A percentile compares a stretch with the other conserved stretches of the same genome.
phyloP scores from a whole-genome alignment of 2,113 vertebrate genomes.

The Protobothrops mucrosquamatus region DNA sequence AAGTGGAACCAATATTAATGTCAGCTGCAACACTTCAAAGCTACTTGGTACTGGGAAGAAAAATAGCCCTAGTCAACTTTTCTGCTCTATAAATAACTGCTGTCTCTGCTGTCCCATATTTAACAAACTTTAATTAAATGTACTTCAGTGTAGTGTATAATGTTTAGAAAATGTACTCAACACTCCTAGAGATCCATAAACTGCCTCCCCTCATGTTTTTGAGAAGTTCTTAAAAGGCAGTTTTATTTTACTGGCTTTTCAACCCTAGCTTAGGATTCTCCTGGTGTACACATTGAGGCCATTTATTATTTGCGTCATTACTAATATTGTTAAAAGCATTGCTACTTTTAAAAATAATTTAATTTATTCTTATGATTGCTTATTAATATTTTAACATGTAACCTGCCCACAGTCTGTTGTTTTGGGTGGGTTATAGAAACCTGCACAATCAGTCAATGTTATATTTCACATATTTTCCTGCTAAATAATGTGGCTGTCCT shows the following conservation, averaged over 20 bases:
- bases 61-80: conserved; percentile 40
- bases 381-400: not conserved
- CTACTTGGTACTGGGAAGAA: conserved; percentile 7
- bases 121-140: not conserved
- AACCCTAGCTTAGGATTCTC: not conserved
- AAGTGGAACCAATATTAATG: conserved; percentile 44
- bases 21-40: not conserved
- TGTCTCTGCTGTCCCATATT: not conserved
- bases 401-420: not conserved
- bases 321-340: not conserved
- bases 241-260: not conserved
- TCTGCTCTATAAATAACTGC: conserved; percentile 28
- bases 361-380: not conserved
- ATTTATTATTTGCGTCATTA: not conserved
- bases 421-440: not conserved
- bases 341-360: not conserved
- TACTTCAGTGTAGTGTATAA: not conserved
- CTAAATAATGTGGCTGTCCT: not conserved
- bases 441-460: not conserved
- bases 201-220: not conserved
- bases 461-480: not conserved
- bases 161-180: not conserved
- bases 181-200: not conserved
- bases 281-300: not conserved
- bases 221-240: not conserved